Evolutionary conservation across 2,888 invertebrate genomes (phyloP).

Genomic region (Tolmerus cingulatus): DNA sequence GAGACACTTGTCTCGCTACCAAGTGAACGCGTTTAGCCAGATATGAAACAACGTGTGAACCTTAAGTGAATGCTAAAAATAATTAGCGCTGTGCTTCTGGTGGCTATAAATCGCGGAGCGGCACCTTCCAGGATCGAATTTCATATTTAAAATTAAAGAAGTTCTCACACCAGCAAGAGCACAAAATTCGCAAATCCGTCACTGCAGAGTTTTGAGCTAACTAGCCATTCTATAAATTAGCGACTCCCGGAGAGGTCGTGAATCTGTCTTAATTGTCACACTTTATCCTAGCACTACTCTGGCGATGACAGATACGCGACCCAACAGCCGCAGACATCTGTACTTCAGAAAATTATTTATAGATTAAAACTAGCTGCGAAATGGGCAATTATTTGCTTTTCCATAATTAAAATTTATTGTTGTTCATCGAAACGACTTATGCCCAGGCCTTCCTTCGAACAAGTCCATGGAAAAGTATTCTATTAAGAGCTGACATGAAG

Average conservation of each 20-base stretch:
- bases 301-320: constrained; percentile 23
- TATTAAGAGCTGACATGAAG: not conserved
- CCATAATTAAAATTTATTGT: constrained; percentile 42
- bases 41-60: not conserved
- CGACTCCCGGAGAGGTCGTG: constrained; percentile 18
- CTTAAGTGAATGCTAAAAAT: not conserved
- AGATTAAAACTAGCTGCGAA: not conserved
- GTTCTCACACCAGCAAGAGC: not conserved
- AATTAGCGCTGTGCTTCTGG: not conserved
- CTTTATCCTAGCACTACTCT: not conserved
- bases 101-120: not conserved
- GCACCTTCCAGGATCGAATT: not conserved
- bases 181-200: not conserved
- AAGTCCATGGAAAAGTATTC: not conserved
- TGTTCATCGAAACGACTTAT: not conserved
- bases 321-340: constrained; percentile 8
- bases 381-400: constrained; percentile 32
- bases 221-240: constrained; percentile 36
- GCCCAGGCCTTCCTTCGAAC: not conserved
- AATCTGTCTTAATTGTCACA: constrained; percentile 12
- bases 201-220: not conserved
- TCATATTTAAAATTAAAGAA: not conserved
- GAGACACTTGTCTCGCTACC: not conserved
- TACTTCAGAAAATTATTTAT: not conserved
- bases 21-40: not conserved